These are phyloP conservation scores for Pterocles burchelli DNA, from an alignment of 2,113 vertebrate genomes.

Conservation along the genomic window DNA sequence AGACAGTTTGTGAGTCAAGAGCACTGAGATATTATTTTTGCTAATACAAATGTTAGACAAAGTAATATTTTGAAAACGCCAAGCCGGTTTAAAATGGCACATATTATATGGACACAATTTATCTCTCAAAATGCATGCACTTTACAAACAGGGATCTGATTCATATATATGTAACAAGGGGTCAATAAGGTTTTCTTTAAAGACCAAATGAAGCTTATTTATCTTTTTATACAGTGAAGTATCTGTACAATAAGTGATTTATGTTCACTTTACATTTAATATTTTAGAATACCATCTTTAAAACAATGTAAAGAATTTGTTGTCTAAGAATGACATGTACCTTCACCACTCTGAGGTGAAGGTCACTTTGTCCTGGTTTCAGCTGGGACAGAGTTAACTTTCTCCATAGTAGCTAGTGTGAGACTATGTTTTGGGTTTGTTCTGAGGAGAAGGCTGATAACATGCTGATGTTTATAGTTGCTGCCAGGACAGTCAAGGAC, in stretches of 20 bases:
- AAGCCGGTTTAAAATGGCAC: background rate
- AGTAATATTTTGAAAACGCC: background rate
- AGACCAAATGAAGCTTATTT: background rate
- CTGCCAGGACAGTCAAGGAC: no score
- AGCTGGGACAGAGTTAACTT: no score
- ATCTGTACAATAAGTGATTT: background rate
- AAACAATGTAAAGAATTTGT: background rate
- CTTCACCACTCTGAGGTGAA: background rate
- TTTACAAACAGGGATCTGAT: background rate
- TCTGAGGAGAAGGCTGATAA: no score
- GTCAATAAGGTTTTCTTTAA: background rate
- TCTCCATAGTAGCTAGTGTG: no score
- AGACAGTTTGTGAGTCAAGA: background rate
- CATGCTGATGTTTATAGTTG: no score
- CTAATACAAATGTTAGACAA: background rate
- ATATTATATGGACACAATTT: background rate
- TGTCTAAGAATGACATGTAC: background rate
- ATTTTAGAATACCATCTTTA: background rate
- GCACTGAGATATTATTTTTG: background rate
- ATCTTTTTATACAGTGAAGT: background rate
- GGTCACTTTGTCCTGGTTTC: no score
- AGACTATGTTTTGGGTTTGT: no score
- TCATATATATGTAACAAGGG: background rate
- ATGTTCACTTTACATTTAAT: background rate
- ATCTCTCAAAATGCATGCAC: background rate